phyloP scores from a whole-genome alignment of 2,888 invertebrate species.

The Pediacus dermestoides region DNA sequence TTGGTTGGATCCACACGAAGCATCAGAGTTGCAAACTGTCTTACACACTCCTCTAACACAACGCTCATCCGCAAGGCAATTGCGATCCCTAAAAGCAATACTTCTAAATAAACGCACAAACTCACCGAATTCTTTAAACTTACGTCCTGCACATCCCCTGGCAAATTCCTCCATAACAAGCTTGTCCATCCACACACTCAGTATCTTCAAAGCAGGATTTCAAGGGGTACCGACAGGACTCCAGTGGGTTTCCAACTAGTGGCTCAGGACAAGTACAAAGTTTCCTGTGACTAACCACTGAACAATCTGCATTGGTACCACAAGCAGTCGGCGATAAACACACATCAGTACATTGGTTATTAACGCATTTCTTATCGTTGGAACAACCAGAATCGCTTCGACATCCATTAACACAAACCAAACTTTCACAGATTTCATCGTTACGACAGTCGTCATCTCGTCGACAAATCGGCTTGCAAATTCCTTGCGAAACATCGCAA shows the following conservation, averaged over 20 bases:
- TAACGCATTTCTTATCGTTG: constrained; percentile 66
- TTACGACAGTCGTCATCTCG: constrained; percentile 82
- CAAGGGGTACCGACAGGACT: constrained; percentile 68
- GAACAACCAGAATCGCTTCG: constrained; percentile 76
- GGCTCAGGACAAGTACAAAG: constrained; percentile 69
- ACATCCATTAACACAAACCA: constrained; percentile 77
- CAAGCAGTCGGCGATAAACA: constrained; percentile 76
- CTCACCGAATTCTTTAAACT: constrained; percentile 30
- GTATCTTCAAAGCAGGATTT: constrained; percentile 61
- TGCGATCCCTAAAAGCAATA: constrained; percentile 61
- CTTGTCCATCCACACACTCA: constrained; percentile 66
- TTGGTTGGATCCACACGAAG: constrained; percentile 73
- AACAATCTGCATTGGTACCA: constrained; percentile 78
- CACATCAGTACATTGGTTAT: constrained; percentile 74
- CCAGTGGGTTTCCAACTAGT: constrained; percentile 70
- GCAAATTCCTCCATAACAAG: constrained; percentile 76
- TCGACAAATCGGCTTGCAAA: constrained; percentile 80
- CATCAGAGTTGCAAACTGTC: constrained; percentile 81
- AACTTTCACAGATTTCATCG: constrained; percentile 81
- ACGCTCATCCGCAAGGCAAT: constrained; percentile 81
- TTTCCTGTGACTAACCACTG: constrained; percentile 67
- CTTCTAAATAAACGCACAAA: constrained; percentile 6
- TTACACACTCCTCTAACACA: constrained; percentile 81
- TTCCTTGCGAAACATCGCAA: constrained; percentile 63
- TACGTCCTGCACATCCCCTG: constrained; percentile 74